Evolutionary conservation across 2,113 vertebrate genomes (phyloP).

Genomic region (Xiphophorus maculatus): DNA sequence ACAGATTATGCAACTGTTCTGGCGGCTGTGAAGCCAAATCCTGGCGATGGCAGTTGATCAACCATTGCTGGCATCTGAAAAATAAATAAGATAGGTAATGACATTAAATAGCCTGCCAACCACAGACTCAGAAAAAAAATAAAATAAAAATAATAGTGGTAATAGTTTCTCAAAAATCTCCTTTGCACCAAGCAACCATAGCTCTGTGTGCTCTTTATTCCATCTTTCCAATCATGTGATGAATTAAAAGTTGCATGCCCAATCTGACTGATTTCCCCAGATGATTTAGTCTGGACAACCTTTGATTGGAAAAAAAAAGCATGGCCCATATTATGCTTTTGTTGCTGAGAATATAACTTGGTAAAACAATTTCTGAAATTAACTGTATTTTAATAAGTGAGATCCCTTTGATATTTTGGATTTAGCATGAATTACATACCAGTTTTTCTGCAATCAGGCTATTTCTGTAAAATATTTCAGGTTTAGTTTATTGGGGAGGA

Average conservation of each 20-base stretch:
- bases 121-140: neutral
- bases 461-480: too few relatives aligned
- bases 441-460: too few relatives aligned
- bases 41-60: conserved; percentile 90
- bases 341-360: too few relatives aligned
- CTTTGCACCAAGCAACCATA: neutral
- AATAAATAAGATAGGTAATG: neutral
- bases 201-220: neutral
- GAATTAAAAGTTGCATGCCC: neutral
- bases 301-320: too few relatives aligned
- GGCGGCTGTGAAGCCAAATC: conserved; percentile 92
- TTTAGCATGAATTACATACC: too few relatives aligned
- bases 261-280: neutral
- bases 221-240: neutral
- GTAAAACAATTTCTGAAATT: too few relatives aligned
- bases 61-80: conserved; percentile 92
- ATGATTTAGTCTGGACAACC: neutral
- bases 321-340: too few relatives aligned
- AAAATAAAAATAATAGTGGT: too few relatives aligned
- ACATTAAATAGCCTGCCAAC: neutral
- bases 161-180: too few relatives aligned
- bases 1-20: conserved; percentile 92
- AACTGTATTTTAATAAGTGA: too few relatives aligned
- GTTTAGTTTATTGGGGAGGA: too few relatives aligned
- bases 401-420: too few relatives aligned